Base-by-base conservation (phyloP, 2,113 vertebrate genomes). In the Silurus glanis region DNA sequence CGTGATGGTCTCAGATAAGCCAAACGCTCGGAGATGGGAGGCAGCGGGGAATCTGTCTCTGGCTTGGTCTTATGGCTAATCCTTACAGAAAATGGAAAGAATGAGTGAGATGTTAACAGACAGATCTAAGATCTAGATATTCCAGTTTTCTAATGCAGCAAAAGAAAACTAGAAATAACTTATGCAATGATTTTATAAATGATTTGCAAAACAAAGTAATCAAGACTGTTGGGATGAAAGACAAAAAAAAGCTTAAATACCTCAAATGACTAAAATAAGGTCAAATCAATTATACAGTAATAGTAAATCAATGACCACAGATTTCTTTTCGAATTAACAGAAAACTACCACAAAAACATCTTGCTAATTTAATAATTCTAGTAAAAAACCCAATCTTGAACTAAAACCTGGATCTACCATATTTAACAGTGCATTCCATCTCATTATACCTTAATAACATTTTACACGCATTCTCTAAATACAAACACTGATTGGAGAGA, bases 1-100 rank as follows among this genome's bases (percentile, higher is more conserved):
- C 93, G 94, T 82, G 97, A 99, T 4, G 98, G 97, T 19, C 88
- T 91, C 9, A 99, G 94, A 72, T 93, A 88, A 0, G 96, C 96
- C 90, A 99, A 86, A 17, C 96, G 96, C 87, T 99, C 96, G 0
- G 91, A 88, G 61, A 97, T 59, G 0, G 98, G 95, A 1, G 96
- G 98, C 19, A 99, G 91, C 0, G 97, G 96, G 25, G 94, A 94
- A 0, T 95, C 94, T 0, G 88, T 90, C 9, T 94, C 90, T 14
- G 86, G 92, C 23, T 64, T 90, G 0, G 82, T 92, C 56, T 82
- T 66, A 23, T 28, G 47, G 49, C 82, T 86, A 75, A 81, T 45
- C n/a, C 67, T 23, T 28, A 83, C 6, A 64, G 37, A 49, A 72
- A 19, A 74, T 80, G 47, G 8, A 45, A 19, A 19, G 13, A 59